phyloP scores from a whole-genome alignment of 30 jellyfish, hydroid and myxozoan genomes.

The Chironex yamaguchii region DNA sequence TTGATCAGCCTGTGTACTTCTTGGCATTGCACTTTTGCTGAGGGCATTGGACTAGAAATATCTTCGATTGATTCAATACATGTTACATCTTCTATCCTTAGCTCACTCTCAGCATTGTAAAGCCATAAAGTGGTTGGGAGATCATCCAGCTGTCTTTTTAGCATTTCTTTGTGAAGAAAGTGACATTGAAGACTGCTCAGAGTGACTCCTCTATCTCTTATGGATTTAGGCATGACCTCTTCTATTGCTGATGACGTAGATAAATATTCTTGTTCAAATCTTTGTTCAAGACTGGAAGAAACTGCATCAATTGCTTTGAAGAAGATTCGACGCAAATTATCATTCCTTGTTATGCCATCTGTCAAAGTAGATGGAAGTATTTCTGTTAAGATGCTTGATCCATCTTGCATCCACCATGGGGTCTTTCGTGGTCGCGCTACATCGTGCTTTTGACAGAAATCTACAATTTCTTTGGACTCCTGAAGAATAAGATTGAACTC shows the following conservation, averaged over 20 bases:
- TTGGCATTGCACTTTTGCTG: conserved; percentile 20
- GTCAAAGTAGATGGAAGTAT: background rate
- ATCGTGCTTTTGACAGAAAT: background rate
- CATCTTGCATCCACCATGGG: background rate
- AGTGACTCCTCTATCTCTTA: background rate
- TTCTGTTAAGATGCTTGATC: background rate
- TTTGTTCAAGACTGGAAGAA: background rate
- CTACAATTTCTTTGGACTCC: background rate
- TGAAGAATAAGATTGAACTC: background rate
- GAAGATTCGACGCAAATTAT: background rate
- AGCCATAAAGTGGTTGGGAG: conserved; percentile 8
- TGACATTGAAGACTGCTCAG: background rate
- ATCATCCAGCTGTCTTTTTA: conserved; percentile 9
- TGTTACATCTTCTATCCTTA: background rate
- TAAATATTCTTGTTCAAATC: background rate
- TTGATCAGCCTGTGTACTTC: conserved; percentile 48
- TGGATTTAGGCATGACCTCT: background rate
- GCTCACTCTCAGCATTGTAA: background rate
- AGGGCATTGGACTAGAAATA: conserved; percentile 13
- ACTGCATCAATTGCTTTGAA: background rate
- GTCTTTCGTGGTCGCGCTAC: background rate
- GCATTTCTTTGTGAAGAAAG: background rate
- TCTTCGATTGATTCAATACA: conserved; percentile 4
- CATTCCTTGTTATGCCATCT: background rate
- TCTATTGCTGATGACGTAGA: background rate